Percentiles rank a stretch among this genome's conserved stretches.
Evolutionary conservation across 2,797 vertebrate genomes (phyloP).

Genomic region (Varecia variegata): DNA sequence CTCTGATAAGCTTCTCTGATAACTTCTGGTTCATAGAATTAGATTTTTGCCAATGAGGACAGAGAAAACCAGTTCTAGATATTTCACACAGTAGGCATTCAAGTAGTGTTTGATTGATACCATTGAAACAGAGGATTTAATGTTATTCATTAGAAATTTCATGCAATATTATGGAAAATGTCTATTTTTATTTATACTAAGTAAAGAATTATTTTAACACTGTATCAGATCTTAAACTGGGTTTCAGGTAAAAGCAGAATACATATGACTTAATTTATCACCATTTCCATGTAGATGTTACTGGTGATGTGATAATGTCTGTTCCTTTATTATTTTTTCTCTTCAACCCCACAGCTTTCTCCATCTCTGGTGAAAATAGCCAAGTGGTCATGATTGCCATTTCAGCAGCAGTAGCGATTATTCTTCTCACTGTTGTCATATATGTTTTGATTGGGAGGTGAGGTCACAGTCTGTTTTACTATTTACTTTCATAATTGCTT

Average conservation of each 20-base stretch:
- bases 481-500: constrained; percentile 30
- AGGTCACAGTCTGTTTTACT: constrained; percentile 65
- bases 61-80: neutral
- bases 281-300: neutral
- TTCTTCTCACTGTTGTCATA: constrained; percentile 94
- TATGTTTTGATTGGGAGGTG: constrained; percentile 96
- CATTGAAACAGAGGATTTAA: neutral
- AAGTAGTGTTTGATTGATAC: neutral
- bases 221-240: neutral
- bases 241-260: neutral
- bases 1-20: neutral
- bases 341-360: constrained; percentile 90
- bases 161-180: neutral
- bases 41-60: neutral
- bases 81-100: neutral
- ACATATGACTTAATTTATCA: constrained; percentile 21
- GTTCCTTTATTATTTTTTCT: neutral
- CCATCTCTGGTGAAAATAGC: constrained; percentile 97
- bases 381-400: constrained; percentile 97
- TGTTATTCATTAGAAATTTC: neutral
- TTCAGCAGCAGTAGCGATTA: constrained; percentile 94
- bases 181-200: constrained; percentile 28
- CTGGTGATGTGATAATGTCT: neutral
- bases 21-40: neutral
- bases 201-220: neutral